phyloP scores from a whole-genome alignment of 2,113 vertebrate genomes.

The Cyanocitta stelleri region DNA sequence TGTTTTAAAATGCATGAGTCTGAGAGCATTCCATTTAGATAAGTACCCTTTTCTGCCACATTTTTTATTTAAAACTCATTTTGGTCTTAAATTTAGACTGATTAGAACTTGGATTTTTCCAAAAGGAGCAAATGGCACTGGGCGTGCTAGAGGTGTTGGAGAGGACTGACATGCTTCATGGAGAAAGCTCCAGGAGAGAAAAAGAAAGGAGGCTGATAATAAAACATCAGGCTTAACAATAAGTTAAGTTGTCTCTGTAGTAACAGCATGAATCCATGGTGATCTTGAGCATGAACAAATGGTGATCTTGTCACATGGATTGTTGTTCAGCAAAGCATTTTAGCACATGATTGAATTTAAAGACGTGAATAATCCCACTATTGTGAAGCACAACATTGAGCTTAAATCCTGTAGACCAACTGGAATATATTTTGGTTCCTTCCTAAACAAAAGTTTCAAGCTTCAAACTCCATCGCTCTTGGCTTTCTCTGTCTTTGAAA shows the following conservation, averaged over 20 bases:
- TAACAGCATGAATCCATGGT: background rate
- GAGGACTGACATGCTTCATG: background rate
- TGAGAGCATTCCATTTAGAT: constrained; percentile 78
- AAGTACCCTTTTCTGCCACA: constrained; percentile 72
- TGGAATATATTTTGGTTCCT: background rate
- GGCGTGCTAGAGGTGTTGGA: background rate
- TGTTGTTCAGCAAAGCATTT: constrained; percentile 23
- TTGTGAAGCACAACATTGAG: background rate
- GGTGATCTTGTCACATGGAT: background rate
- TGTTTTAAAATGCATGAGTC: constrained; percentile 74
- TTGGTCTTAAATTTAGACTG: constrained; percentile 64
- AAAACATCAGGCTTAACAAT: background rate
- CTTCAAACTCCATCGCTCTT: background rate
- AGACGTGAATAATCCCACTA: background rate
- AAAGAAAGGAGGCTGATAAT: background rate
- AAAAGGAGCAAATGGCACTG: constrained; percentile 40
- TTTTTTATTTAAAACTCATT: constrained; percentile 78
- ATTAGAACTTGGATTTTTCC: constrained; percentile 60
- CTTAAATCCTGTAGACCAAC: background rate
- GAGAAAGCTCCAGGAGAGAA: background rate
- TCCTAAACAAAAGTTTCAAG: background rate
- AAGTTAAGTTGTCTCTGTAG: background rate
- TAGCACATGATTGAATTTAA: constrained; percentile 22
- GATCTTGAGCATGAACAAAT: background rate
- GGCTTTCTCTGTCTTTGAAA: background rate